Base-by-base conservation (phyloP, 2,888 invertebrate genomes). In the Pyrrhosoma nymphula region DNA sequence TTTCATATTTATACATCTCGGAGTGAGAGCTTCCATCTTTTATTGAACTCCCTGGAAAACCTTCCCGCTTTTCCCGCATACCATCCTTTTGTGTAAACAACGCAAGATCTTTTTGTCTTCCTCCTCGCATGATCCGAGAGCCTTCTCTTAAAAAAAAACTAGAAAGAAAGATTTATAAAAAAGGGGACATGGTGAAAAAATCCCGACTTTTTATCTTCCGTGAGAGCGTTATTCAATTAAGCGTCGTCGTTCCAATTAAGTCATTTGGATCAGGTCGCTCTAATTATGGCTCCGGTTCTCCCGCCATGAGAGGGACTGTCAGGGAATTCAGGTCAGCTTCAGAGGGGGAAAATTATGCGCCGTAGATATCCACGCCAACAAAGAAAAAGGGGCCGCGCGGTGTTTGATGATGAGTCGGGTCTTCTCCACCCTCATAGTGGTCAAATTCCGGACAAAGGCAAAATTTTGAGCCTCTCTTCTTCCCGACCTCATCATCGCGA, bases 231-330 rank as follows among this genome's bases (percentile, higher is more conserved):
- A 82, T 82, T 82, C 82, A 82, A 82, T 82, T 82, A 82, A 16
- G 82, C 82, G n/a, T 35, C 82, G 75, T 35, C 75, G 35, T 30
- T 35, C 82, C 82, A 82, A 35, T 35, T 82, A 82, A 82, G 82
- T 82, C 82, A 82, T 82, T 82, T 82, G 82, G 82, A 82, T 82
- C 82, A 35, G 82, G 82, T 82, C 82, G 82, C 82, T 82, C 16
- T 82, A 35, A 82, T 35, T 82, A 16, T 35, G 30, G 16, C 82
- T 35, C 16, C 3, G 82, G 10, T 35, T 16, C 60, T 20, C 12
- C 60, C 60, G 20, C 60, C 20, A 60, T 20, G 60, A 60, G 60
- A 82, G 82, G 26, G 3, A 26, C 82, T 82, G 82, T 82, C 82
- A 82, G 35, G 18, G 82, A 82, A 82, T 82, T 82, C 82, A 82